phyloP scores from a whole-genome alignment of 2,797 vertebrate species.

The Merluccius polli region DNA sequence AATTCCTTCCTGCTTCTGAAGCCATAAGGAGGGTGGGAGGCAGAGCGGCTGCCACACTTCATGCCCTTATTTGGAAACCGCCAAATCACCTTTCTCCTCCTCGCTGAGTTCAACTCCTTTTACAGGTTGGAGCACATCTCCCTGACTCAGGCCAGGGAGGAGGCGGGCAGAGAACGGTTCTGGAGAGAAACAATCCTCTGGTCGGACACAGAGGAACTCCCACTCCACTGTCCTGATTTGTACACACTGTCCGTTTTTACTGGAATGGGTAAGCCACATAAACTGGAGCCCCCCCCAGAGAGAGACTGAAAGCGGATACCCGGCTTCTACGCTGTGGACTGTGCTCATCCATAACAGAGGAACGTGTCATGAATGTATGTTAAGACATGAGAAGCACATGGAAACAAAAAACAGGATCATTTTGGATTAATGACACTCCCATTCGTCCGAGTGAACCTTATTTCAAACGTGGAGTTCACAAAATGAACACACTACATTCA shows the following conservation, averaged over 20 bases:
- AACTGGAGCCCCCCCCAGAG: not conserved
- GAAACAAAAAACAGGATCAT: not conserved
- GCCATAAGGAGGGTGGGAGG: not conserved
- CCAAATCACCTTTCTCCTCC: constrained; percentile 48
- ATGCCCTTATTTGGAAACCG: constrained; percentile 73
- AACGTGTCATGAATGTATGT: not conserved
- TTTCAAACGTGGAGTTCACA: constrained; percentile 1
- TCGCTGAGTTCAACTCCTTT: constrained; percentile 68
- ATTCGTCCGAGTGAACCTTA: not conserved
- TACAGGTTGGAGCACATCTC: constrained; percentile 72
- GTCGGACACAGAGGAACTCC: constrained; percentile 15
- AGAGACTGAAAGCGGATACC: constrained; percentile 23
- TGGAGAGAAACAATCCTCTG: constrained; percentile 18
- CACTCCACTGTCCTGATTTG: constrained; percentile 40
- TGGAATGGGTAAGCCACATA: not conserved
- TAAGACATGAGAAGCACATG: not conserved
- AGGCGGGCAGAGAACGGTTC: constrained; percentile 7
- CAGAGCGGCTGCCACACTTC: constrained; percentile 37
- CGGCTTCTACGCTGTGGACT: constrained; percentile 6
- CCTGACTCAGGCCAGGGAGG: constrained; percentile 20
- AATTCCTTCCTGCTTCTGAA: constrained; percentile 52
- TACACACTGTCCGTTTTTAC: constrained; percentile 15
- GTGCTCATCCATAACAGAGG: not conserved
- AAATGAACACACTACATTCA: constrained; percentile 4
- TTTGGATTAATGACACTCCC: not conserved